Base-by-base conservation (phyloP, 37 sponge, comb jelly and placozoan species). In the Amphimedon queenslandica region DNA sequence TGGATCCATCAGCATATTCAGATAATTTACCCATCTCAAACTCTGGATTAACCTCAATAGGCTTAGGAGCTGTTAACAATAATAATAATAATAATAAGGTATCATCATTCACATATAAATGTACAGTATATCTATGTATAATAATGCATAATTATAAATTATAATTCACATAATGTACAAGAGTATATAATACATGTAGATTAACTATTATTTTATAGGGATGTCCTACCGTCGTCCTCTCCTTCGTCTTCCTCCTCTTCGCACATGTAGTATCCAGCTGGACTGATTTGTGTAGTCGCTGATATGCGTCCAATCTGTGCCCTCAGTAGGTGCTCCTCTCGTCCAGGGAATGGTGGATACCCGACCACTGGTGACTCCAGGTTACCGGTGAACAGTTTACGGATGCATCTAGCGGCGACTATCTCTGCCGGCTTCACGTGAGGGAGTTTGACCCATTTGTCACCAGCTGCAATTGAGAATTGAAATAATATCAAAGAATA, bases 221-320 rank as follows among this genome's bases (percentile, higher is more conserved):
- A n/a, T n/a, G n/a, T n/a, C 76, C 80, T 76, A 67, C 64, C 88
- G 24, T 81, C 88, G 25, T 92, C 95, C 34, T 83, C 90, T 35
- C 89, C 99, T 60, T 76, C 85, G 25, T 96, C 97, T 39, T 99
- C 99, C 47, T 92, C 99, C 34, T 98, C 99, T 32, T 86, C 88
- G 41, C 86, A 73, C 56, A 69, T 57, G 63, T 61, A 98, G 81
- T 89, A 98, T 60, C 83, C 84, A 13, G 67, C 56, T 16, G 99
- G 99, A 47, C 93, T 92, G 74, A 98, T 86, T 21, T 92, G 92
- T 20, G 93, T 92, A 63, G 84, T 87, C 37, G 93, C 92, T 72
- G 95, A 81, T 42, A 98, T 98, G 8, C 99, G 90, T 11, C 88
- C 94, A 30, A 98, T 92, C 76, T 98, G 99, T n/a, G 95, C 95